These are phyloP conservation scores for Malachius bipustulatus DNA, from an alignment of 2,888 invertebrate genomes.

Conservation along the genomic window DNA sequence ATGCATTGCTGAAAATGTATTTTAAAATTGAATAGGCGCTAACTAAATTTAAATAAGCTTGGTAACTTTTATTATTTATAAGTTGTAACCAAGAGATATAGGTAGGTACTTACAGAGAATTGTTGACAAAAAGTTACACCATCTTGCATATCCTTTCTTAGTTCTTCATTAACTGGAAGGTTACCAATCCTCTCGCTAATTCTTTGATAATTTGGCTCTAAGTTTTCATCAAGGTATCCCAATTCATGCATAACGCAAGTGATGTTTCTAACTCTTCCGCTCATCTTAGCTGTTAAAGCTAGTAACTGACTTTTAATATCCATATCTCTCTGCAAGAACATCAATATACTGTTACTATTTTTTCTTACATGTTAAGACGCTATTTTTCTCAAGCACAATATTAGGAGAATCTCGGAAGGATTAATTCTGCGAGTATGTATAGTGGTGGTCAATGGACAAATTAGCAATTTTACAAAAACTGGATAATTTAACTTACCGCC, in stretches of 20 bases:
- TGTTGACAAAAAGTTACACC: constrained; percentile 56
- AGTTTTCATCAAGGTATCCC: constrained; percentile 52
- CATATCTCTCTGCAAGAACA: constrained; percentile 44
- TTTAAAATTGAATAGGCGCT: no score
- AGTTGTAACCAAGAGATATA: not conserved
- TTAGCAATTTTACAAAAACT: no score
- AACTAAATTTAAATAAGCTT: not conserved
- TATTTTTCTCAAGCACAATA: no score
- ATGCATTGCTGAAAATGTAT: constrained; percentile 60
- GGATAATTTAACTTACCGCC: constrained; percentile 50
- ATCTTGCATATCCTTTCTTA: constrained; percentile 53
- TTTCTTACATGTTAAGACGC: no score
- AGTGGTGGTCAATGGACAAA: no score
- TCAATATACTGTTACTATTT: no score
- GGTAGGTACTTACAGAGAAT: constrained; percentile 45
- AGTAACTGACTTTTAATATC: constrained; percentile 51
- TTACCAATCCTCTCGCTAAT: constrained; percentile 50
- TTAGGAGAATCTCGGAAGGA: no score
- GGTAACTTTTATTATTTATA: constrained; percentile 4
- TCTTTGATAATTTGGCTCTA: constrained; percentile 54
- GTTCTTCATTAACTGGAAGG: constrained; percentile 48
- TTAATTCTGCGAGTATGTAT: no score
- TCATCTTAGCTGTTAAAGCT: constrained; percentile 41
- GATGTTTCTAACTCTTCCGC: constrained; percentile 46
- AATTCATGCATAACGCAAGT: constrained; percentile 63